These are phyloP conservation scores for Idaea straminata DNA, from an alignment of 2,888 invertebrate genomes.

Conservation along the genomic window DNA sequence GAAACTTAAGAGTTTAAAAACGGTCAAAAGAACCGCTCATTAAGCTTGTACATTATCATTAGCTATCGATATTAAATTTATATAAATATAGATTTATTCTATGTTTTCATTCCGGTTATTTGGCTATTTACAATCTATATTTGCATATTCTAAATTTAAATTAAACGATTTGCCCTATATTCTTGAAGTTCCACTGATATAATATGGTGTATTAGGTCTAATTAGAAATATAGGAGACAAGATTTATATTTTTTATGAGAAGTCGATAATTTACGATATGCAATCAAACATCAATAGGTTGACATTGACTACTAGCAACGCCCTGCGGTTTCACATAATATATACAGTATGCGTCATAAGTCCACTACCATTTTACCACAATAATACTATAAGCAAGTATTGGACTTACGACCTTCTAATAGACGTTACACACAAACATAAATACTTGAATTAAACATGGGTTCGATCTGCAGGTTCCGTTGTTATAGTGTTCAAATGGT, in stretches of 20 bases:
- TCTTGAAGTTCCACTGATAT: background rate
- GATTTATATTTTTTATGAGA: background rate
- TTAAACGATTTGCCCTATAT: background rate
- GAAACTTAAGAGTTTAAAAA: slow-evolving; percentile 19
- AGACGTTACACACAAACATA: too few relatives aligned
- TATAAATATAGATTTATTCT: slow-evolving; percentile 29
- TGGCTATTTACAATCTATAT: slow-evolving; percentile 19
- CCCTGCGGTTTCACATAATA: background rate
- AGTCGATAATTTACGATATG: background rate
- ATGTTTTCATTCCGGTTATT: slow-evolving; percentile 23
- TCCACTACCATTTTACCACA: too few relatives aligned
- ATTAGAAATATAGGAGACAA: background rate
- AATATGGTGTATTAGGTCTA: background rate
- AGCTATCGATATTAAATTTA: slow-evolving; percentile 29
- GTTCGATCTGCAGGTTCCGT: too few relatives aligned
- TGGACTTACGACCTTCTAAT: too few relatives aligned
- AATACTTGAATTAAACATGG: too few relatives aligned
- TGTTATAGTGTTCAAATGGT: too few relatives aligned
- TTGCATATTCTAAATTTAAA: slow-evolving; percentile 7
- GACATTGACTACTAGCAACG: background rate
- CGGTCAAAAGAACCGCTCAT: slow-evolving; percentile 29
- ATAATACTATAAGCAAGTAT: too few relatives aligned
- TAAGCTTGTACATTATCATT: slow-evolving; percentile 30
- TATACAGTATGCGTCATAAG: too few relatives aligned
- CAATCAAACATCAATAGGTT: background rate